Evolutionary conservation across 2,888 invertebrate genomes (phyloP).

Genomic region (Macaria notata): DNA sequence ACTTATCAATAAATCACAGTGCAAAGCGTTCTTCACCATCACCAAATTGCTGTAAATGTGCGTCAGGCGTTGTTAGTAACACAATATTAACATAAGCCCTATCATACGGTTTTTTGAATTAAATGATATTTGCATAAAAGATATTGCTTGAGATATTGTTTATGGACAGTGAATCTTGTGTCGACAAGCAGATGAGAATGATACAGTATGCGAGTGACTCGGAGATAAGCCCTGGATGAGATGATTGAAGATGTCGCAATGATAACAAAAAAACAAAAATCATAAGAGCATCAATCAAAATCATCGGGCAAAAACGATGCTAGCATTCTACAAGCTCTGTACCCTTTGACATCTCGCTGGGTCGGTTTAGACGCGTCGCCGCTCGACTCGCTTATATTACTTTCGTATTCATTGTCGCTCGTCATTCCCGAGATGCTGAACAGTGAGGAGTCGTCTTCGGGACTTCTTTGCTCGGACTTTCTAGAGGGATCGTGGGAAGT

Average conservation of each 20-base stretch:
- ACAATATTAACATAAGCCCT: too few relatives aligned
- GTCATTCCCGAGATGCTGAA: constrained; percentile 83
- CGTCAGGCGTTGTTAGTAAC: constrained; percentile 24
- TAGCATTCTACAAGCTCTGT: constrained; percentile 75
- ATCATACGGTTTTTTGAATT: too few relatives aligned
- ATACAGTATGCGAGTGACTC: constrained; percentile 27
- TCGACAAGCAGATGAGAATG: constrained; percentile 38
- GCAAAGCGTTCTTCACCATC: constrained; percentile 27
- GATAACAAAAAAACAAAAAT: constrained; percentile 39
- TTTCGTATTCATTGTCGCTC: constrained; percentile 81
- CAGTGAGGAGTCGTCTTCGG: constrained; percentile 79
- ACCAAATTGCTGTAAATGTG: constrained; percentile 21
- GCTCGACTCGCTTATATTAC: constrained; percentile 80
- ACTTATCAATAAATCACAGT: constrained; percentile 13
- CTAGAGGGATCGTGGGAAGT: constrained; percentile 72
- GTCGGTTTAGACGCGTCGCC: constrained; percentile 74
- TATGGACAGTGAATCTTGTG: constrained; percentile 21
- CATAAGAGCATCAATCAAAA: constrained; percentile 67
- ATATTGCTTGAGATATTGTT: neutral
- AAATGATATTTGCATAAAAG: too few relatives aligned
- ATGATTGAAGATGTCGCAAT: constrained; percentile 35
- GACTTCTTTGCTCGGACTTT: constrained; percentile 79
- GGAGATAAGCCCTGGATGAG: constrained; percentile 27
- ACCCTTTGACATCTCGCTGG: constrained; percentile 77
- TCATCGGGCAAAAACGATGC: constrained; percentile 69